phyloP scores from a whole-genome alignment of 2,888 invertebrate genomes.

The Cepaea hortensis region DNA sequence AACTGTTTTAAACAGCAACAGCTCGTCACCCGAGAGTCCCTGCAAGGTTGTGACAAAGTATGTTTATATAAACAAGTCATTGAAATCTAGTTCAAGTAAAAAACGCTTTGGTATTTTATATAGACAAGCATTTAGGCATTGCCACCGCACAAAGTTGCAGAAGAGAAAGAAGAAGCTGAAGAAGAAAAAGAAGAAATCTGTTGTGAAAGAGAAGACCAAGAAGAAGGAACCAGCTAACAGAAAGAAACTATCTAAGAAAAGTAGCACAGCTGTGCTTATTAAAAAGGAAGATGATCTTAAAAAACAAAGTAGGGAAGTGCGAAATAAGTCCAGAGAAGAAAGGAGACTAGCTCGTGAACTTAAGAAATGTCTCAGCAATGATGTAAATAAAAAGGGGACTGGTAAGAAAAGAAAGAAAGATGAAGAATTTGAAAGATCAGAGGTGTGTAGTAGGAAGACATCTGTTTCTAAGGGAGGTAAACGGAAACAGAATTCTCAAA shows the following conservation, averaged over 20 bases:
- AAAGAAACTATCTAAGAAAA: background rate
- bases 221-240: background rate
- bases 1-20: no score
- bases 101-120: slow-evolving; percentile 41
- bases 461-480: background rate
- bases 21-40: background rate
- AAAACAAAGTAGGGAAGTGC: background rate
- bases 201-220: background rate
- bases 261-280: background rate
- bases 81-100: background rate
- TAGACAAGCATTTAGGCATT: slow-evolving; percentile 37
- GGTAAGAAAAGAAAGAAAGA: background rate
- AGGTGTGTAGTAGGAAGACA: background rate
- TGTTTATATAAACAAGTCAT: slow-evolving; percentile 37
- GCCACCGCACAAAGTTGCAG: background rate
- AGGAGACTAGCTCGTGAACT: background rate
- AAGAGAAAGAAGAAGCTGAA: background rate
- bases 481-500: background rate
- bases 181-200: background rate
- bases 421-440: background rate
- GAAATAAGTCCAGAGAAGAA: background rate
- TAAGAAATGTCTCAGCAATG: background rate
- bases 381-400: background rate
- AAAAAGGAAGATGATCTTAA: background rate
- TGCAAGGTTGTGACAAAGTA: slow-evolving; percentile 41